Evolutionary conservation across 2,113 vertebrate genomes (phyloP).

Genomic region (Bothrops jararaca): DNA sequence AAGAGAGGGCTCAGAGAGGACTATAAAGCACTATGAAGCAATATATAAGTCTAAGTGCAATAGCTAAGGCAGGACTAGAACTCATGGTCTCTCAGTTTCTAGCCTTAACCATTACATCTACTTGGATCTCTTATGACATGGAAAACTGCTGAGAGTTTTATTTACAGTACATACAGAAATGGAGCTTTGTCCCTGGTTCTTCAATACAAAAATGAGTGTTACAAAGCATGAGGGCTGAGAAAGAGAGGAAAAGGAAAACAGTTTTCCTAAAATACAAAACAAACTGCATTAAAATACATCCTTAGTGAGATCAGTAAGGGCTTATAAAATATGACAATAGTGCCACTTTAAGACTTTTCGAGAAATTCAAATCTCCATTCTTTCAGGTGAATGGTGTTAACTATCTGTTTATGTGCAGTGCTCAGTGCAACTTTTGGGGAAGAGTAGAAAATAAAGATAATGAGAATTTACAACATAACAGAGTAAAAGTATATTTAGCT

Average conservation of each 20-base stretch:
- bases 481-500: not conserved
- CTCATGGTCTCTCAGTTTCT: not conserved
- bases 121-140: not conserved
- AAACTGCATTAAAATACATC: not conserved
- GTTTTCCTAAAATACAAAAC: not conserved
- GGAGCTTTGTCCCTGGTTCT: not conserved
- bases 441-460: not conserved
- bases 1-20: not conserved
- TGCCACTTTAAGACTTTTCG: not conserved
- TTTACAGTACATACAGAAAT: not conserved
- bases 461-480: not conserved
- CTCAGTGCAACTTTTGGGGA: not conserved
- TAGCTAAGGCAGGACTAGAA: not conserved
- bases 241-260: too few relatives aligned
- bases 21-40: not conserved
- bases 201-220: not conserved
- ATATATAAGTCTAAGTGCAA: not conserved
- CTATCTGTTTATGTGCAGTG: not conserved
- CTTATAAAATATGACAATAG: not conserved
- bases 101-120: not conserved
- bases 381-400: not conserved
- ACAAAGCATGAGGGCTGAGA: not conserved
- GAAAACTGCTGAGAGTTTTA: not conserved
- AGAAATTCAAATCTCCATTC: not conserved
- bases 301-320: not conserved